Conservation (phyloP, 2,797 vertebrate species). For the Lepus townsendii region DNA sequence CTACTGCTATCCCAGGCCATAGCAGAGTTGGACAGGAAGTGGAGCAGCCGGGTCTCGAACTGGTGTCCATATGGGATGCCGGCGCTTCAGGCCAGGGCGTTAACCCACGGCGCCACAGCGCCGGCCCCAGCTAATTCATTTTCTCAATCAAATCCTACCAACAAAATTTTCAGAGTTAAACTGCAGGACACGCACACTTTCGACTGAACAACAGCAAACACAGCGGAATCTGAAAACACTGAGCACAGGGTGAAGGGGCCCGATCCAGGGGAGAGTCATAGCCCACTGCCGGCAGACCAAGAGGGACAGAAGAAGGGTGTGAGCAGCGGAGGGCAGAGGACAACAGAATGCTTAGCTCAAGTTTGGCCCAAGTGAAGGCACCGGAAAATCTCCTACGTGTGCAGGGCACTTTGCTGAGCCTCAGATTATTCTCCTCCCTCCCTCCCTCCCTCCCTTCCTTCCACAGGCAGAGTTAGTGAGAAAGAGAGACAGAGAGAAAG, state of each 20-base stretch:
- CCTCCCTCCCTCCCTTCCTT: too few species aligned
- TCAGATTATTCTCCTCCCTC: too few species aligned
- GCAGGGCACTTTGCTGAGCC: too few species aligned
- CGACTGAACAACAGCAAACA: neutral
- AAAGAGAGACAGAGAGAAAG: too few species aligned
- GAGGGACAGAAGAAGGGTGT: neutral
- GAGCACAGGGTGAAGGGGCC: accelerated
- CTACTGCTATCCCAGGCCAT: too few species aligned
- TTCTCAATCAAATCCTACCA: constrained; percentile 46
- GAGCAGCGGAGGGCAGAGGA: neutral
- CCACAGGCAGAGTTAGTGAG: too few species aligned
- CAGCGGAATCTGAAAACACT: neutral
- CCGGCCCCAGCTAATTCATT: constrained; percentile 17
- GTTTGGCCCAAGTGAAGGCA: neutral
- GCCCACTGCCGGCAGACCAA: neutral
- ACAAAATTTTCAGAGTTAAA: constrained; percentile 48
- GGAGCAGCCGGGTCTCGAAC: too few species aligned
- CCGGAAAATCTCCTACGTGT: neutral
- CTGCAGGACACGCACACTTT: neutral
- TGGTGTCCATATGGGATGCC: too few species aligned
- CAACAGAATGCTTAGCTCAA: neutral
- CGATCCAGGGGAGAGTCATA: accelerated
- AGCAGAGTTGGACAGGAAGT: too few species aligned
- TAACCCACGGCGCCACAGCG: too few species aligned
- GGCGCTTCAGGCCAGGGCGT: too few species aligned